A percentile compares a stretch with the other conserved stretches of the same genome.
Evolutionary conservation across 2,888 invertebrate species (phyloP).

Genomic region (Drosophila mettleri): DNA sequence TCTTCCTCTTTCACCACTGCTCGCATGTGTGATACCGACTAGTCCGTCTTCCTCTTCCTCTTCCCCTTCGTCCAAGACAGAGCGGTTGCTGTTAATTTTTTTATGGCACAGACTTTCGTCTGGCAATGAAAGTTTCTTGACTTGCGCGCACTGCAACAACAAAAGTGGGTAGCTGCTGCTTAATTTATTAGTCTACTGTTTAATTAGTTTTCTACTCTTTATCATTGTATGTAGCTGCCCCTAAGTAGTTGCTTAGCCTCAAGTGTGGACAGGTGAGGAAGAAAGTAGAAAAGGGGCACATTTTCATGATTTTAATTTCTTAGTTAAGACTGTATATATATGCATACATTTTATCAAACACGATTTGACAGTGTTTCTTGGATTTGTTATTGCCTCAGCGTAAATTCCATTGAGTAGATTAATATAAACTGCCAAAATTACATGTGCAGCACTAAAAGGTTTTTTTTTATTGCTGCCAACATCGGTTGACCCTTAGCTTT

Average conservation of each 20-base stretch:
- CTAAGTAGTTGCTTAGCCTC: slow-evolving; percentile 16
- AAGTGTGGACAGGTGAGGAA: slow-evolving; percentile 15
- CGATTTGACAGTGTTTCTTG: slow-evolving; percentile 35
- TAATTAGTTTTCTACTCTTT: slow-evolving; percentile 67
- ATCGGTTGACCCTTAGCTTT: slow-evolving; percentile 14
- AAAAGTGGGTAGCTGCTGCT: slow-evolving; percentile 51
- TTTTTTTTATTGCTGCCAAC: slow-evolving; percentile 14
- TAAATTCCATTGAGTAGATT: slow-evolving; percentile 23
- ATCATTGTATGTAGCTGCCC: slow-evolving; percentile 36
- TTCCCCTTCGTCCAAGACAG: slow-evolving; percentile 8
- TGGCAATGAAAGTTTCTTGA: slow-evolving; percentile 74
- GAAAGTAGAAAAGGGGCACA: slow-evolving; percentile 4
- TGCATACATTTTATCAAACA: not conserved
- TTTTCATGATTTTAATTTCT: slow-evolving; percentile 39
- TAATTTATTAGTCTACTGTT: slow-evolving; percentile 75
- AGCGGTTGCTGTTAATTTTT: slow-evolving; percentile 65
- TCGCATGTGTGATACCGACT: slow-evolving; percentile 7
- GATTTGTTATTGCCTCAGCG: slow-evolving; percentile 14
- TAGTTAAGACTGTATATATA: slow-evolving; percentile 31
- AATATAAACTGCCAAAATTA: slow-evolving; percentile 23
- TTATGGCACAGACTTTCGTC: slow-evolving; percentile 72
- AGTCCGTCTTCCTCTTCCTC: slow-evolving; percentile 9
- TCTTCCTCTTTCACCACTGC: not conserved
- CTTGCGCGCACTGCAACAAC: slow-evolving; percentile 50
- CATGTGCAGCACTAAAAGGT: slow-evolving; percentile 23